Evolutionary conservation across 2,888 invertebrate species (phyloP).

Genomic region (Neria commutata): DNA sequence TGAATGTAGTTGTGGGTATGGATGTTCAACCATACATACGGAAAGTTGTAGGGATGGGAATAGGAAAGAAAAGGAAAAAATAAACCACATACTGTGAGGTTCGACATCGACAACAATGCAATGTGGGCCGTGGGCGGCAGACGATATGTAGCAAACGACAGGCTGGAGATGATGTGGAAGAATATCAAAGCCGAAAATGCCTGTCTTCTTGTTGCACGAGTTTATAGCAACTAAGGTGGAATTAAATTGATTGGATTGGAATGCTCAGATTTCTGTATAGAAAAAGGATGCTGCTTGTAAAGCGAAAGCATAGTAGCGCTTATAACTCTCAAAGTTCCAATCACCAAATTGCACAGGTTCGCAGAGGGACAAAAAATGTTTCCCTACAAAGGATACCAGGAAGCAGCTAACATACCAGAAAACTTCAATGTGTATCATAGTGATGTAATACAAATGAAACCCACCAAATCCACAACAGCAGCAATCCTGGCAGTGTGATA

Average conservation of each 20-base stretch:
- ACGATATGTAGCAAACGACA: too few species aligned
- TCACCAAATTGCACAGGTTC: too few species aligned
- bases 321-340: too few species aligned
- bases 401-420: too few species aligned
- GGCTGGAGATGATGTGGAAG: too few species aligned
- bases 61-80: neutral
- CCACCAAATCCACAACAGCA: conserved; percentile 66
- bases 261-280: neutral
- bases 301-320: neutral
- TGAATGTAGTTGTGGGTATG: conserved; percentile 7
- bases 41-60: neutral
- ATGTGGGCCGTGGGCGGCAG: neutral
- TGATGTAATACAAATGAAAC: too few species aligned
- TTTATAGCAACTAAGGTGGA: conserved; percentile 7
- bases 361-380: too few species aligned
- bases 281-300: neutral
- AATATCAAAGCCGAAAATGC: too few species aligned
- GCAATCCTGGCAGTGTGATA: conserved; percentile 67
- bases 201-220: neutral
- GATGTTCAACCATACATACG: neutral
- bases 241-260: conserved; percentile 19
- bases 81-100: neutral
- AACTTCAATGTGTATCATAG: too few species aligned
- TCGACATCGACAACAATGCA: too few species aligned
- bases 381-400: too few species aligned